phyloP scores from a whole-genome alignment of 2,888 invertebrate species.

The Urechis unicinctus region DNA sequence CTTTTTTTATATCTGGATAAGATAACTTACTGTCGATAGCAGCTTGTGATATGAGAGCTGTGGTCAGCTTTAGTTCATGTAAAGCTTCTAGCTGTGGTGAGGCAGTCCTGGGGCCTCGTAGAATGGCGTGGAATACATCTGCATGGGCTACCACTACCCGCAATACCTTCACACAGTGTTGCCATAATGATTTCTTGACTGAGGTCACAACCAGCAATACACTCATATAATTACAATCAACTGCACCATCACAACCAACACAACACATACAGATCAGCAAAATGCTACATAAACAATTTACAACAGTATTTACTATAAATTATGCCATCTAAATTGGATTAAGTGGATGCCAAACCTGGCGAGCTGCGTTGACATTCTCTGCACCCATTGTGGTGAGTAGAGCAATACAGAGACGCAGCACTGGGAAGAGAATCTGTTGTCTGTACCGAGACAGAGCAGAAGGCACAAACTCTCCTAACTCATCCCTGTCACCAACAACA shows the following conservation, averaged over 20 bases:
- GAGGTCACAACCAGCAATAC: too few relatives aligned
- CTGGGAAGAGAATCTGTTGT: slow-evolving; percentile 75
- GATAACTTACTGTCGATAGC: slow-evolving; percentile 48
- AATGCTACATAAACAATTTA: too few relatives aligned
- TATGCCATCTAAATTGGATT: too few relatives aligned
- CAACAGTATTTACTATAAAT: too few relatives aligned
- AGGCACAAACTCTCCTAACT: slow-evolving; percentile 15
- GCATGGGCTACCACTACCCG: slow-evolving; percentile 74
- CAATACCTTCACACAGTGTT: too few relatives aligned
- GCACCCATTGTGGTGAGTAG: slow-evolving; percentile 75
- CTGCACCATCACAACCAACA: too few relatives aligned
- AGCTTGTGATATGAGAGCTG: slow-evolving; percentile 67
- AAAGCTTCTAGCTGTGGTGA: slow-evolving; percentile 63
- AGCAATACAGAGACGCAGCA: slow-evolving; percentile 69
- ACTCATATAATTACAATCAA: too few relatives aligned
- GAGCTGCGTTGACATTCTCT: slow-evolving; percentile 73
- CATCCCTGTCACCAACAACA: not conserved
- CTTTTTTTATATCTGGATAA: too few relatives aligned
- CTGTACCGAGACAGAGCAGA: slow-evolving; percentile 18
- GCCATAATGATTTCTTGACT: too few relatives aligned
- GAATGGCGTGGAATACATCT: slow-evolving; percentile 72
- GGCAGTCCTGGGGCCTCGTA: slow-evolving; percentile 59
- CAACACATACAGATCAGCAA: too few relatives aligned
- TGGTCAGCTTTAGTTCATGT: slow-evolving; percentile 70
- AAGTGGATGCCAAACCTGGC: too few relatives aligned